phyloP scores from a whole-genome alignment of 2,888 invertebrate genomes.

The Netelia fuscicornis region DNA sequence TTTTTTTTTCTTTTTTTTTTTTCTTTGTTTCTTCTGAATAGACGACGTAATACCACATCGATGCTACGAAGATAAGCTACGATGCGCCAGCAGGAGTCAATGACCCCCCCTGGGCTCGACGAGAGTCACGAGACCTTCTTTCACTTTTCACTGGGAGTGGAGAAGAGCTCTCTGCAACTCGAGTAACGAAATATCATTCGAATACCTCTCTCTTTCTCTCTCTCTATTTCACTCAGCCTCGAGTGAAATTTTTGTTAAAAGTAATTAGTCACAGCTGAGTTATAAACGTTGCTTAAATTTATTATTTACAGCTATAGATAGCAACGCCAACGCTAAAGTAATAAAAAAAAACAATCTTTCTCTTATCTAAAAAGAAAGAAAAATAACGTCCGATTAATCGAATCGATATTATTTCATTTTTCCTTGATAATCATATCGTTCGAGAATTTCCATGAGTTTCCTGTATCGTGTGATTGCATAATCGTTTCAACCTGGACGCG shows the following conservation, averaged over 20 bases:
- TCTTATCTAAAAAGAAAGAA: too few species aligned
- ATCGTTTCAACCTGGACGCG: too few species aligned
- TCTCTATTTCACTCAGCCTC: not conserved
- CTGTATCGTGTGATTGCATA: too few species aligned
- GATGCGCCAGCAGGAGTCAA: conserved; percentile 37
- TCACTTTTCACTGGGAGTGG: conserved; percentile 56
- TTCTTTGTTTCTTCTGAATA: not conserved
- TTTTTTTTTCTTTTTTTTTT: not conserved
- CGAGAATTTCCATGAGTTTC: too few species aligned
- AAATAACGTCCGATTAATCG: too few species aligned
- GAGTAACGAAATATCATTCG: conserved; percentile 16
- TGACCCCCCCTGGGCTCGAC: conserved; percentile 43
- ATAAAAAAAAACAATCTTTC: not conserved
- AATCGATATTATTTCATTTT: too few species aligned
- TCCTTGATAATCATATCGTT: too few species aligned
- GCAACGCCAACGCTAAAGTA: too few species aligned
- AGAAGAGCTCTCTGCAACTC: conserved; percentile 38
- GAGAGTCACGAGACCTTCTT: conserved; percentile 63
- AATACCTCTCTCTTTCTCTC: not conserved
- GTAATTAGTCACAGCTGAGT: too few species aligned
- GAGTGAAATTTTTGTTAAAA: too few species aligned
- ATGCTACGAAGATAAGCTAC: not conserved
- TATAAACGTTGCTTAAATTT: too few species aligned
- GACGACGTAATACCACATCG: not conserved
- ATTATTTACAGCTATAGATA: not conserved